Evolutionary conservation across 1,140 invertebrate genomes (phyloP), one percentile per base, ranked within the genome.

Genomic region (Leguminivora glycinivorella): DNA sequence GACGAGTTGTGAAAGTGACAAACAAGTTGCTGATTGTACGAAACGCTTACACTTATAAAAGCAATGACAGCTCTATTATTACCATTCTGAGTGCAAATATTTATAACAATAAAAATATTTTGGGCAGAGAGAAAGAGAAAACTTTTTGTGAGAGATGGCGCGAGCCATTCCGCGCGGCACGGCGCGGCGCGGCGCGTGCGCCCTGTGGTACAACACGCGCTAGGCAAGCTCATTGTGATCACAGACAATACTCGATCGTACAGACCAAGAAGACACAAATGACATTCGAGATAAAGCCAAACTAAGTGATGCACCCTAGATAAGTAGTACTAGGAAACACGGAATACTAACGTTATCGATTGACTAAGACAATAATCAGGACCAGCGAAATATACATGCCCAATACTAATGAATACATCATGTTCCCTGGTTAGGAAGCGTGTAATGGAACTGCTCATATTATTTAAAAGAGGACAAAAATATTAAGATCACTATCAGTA

Each of bases 31-130:
- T 88, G 83, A 89, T 87, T 83, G 78, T 88, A 89, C 84, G 83
- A 85, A 87, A 88, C 85, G 87, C 85, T 91, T 89, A 91, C 88
- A 88, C 79, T 88, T 90, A 91, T 88, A 85, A 88, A 91, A 91
- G 89, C 89, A 89, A 81, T 87, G 89, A 91, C 89, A 91, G 89
- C 89, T 90, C 89, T 91, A 91, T 91, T 91, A 91, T 91, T 88
- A 84, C 83, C 82, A 89, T 86, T 87, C 83, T 86, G 88, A 81
- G 87, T 91, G 89, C 88, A 88, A 76, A 80, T 84, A 83, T 80
- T 87, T 80, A 77, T 79, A 75, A 75, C 56, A 71, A 70, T 80
- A 81, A 83, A 79, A 83, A 81, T 81, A 78, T 83, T 74, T 63
- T 85, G 84, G 83, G 83, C 82, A 87, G 82, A 91, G 82, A 89